Percentiles rank a stretch among this genome's conserved stretches.
Evolutionary conservation across 1,140 invertebrate species (phyloP).

Genomic region (Leptopilina clavipes): DNA sequence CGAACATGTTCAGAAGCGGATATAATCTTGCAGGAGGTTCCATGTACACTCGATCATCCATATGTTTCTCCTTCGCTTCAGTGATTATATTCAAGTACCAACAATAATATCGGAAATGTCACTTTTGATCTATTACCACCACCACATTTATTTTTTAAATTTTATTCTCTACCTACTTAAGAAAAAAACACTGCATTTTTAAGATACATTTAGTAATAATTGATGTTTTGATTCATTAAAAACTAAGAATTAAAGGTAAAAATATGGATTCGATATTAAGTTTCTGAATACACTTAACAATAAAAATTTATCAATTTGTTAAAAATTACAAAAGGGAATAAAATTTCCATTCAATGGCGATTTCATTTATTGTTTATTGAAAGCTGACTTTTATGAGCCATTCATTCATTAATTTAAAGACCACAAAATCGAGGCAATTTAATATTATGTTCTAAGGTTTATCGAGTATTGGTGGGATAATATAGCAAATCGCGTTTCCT

Average conservation of each 20-base stretch:
- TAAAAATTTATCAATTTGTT: too few species aligned
- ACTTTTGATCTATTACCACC: background rate
- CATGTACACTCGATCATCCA: slow-evolving; percentile 26
- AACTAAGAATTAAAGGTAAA: too few species aligned
- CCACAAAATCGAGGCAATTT: slow-evolving; percentile 13
- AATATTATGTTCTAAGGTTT: slow-evolving; percentile 4
- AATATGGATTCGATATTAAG: too few species aligned
- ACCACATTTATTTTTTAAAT: too few species aligned
- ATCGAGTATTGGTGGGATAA: slow-evolving; percentile 13
- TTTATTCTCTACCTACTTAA: too few species aligned
- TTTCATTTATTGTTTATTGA: background rate
- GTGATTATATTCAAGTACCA: slow-evolving; percentile 16
- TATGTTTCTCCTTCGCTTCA: slow-evolving; percentile 22
- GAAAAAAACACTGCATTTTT: too few species aligned
- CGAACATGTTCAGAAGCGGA: slow-evolving; percentile 12
- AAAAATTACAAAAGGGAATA: background rate
- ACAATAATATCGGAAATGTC: slow-evolving; percentile 8
- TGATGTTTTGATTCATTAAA: too few species aligned
- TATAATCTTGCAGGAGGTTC: slow-evolving; percentile 29
- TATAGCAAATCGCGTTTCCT: slow-evolving; percentile 15
- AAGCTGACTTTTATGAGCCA: background rate
- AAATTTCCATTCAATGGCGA: background rate
- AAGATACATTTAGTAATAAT: too few species aligned
- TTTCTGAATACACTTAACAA: too few species aligned
- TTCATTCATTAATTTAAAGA: slow-evolving; percentile 1